Evolutionary conservation across 1,140 invertebrate species (phyloP), one percentile per base, ranked within the genome.

Genomic region (Globodera rostochiensis): DNA sequence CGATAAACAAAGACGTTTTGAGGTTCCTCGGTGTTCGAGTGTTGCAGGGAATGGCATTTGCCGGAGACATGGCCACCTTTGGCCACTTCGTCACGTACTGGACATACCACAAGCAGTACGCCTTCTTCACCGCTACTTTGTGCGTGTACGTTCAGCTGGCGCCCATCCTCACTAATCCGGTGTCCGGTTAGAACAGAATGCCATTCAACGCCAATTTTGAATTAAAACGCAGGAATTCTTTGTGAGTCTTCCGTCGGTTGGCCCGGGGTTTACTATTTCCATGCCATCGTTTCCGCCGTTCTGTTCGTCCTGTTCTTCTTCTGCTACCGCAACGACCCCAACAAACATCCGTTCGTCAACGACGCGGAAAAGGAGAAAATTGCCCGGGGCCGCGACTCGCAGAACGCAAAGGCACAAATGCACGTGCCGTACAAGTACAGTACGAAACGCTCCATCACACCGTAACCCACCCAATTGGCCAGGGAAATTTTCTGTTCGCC

Each of bases 251-350:
- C 80, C 13, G 25, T 77, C 45, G 82, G 84, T 45, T 85, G 84
- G 84, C 84, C 83, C 19, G 84, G 83, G 19, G 80, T 85, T 19
- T 85, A 85, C 57, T 85, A 85, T 60, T 80, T 82, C 64, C 84
- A 85, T 45, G 84, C 84, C 9, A 13, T 50, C 45, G 21, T 83
- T n/a, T 57, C 84, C 53, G 47, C 73, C 11, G 45, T 85, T 50
- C 50, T 85, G 9, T 85, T 85, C 66, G 47, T 36, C 6, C 19
- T 71, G 15, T 85, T 85, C 64, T 84, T 83, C 70, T 71, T 77
- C 49, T 78, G 45, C 60, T 85, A 85, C 74, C 80, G 84, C 25
- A 85, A 85, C 49, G 53, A 78, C 73, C 84, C 84, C 15, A 78
- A 83, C 50, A 78, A 80, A 36, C 82, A 83, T 60, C 82, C 82